phyloP scores from a whole-genome alignment of 2,797 vertebrate species.

The Scolopax bukidnonensis region DNA sequence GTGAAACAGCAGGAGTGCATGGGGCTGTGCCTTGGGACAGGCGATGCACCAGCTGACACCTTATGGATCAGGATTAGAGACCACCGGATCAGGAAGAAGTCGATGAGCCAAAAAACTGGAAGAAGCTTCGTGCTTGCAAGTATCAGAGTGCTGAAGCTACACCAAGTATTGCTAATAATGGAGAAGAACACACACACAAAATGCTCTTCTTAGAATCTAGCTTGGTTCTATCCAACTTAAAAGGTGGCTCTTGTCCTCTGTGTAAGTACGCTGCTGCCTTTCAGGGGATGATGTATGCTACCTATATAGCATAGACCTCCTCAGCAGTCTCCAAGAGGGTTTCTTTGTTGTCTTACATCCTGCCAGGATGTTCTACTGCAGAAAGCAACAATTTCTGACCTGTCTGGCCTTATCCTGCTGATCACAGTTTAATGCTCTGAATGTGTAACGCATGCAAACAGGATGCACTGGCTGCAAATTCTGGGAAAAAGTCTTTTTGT shows the following conservation, averaged over 20 bases:
- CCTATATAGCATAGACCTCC: background rate
- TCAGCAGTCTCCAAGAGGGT: background rate
- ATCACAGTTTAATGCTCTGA: background rate
- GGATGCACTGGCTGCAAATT: background rate
- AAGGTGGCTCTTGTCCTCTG: background rate
- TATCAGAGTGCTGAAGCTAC: background rate
- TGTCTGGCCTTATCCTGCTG: background rate
- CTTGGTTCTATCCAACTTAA: background rate
- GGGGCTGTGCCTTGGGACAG: background rate
- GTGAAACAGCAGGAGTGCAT: background rate
- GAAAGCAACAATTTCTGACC: background rate
- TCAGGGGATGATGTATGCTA: background rate
- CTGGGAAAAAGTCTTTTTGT: background rate
- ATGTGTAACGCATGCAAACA: background rate
- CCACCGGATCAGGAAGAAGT: background rate
- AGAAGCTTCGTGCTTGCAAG: background rate
- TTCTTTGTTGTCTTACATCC: background rate
- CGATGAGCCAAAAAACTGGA: background rate
- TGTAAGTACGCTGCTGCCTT: background rate
- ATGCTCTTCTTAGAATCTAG: background rate
- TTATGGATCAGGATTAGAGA: background rate
- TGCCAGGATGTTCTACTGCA: background rate
- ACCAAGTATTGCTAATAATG: fast-evolving
- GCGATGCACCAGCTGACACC: background rate
- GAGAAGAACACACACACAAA: background rate